A percentile compares a stretch with the other conserved stretches of the same genome.
Evolutionary conservation across 2,113 vertebrate species (phyloP).

Genomic region (Nymphicus hollandicus): DNA sequence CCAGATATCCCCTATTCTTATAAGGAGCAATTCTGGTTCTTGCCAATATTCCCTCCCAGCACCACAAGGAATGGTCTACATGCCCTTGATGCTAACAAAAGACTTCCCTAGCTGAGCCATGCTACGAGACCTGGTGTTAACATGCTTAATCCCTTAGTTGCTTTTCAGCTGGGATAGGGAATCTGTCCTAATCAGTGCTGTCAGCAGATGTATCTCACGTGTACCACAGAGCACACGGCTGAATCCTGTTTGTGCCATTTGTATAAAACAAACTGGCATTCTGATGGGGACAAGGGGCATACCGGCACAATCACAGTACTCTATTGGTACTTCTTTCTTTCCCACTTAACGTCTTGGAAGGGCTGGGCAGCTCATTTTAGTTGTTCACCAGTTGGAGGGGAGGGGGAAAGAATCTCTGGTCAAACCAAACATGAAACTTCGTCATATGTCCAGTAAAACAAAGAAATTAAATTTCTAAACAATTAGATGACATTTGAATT

Average conservation of each 20-base stretch:
- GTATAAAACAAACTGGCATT: background rate
- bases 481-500: background rate
- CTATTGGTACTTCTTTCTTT: background rate
- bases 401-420: background rate
- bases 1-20: background rate
- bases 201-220: background rate
- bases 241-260: background rate
- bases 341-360: background rate
- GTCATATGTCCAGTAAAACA: background rate
- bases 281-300: background rate
- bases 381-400: background rate
- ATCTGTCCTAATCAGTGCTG: background rate
- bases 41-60: background rate
- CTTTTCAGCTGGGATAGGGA: background rate
- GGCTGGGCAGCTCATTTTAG: background rate
- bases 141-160: background rate
- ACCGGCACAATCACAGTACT: background rate
- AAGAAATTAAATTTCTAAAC: background rate
- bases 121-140: background rate
- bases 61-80: fast-evolving
- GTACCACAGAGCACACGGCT: fast-evolving
- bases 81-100: background rate
- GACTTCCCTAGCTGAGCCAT: background rate
- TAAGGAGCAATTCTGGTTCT: background rate
- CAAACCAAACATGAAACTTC: background rate